These are phyloP conservation scores for Drosophila takahashii DNA, from an alignment of 1,140 invertebrate species.

Conservation along the genomic window DNA sequence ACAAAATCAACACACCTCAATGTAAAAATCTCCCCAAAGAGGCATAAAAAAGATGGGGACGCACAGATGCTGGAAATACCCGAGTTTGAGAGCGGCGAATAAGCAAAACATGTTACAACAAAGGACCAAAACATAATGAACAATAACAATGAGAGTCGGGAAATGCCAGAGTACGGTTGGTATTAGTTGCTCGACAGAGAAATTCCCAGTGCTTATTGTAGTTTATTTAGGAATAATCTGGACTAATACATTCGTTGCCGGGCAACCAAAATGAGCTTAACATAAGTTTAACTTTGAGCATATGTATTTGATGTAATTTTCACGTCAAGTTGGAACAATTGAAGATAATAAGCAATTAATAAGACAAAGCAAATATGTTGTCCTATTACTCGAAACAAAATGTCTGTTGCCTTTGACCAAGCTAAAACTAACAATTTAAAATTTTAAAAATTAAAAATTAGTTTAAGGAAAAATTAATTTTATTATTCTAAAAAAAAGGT, in stretches of 20 bases:
- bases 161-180: constrained; percentile 19
- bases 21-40: constrained; percentile 56
- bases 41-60: constrained; percentile 48
- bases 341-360: too few relatives aligned
- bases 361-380: too few relatives aligned
- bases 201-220: constrained; percentile 1
- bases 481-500: too few relatives aligned
- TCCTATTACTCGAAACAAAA: too few relatives aligned
- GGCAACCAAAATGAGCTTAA: neutral
- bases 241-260: neutral
- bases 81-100: constrained; percentile 9
- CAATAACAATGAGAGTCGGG: constrained; percentile 38
- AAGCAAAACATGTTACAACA: constrained; percentile 46
- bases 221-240: neutral
- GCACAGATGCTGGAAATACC: constrained; percentile 36
- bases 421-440: too few relatives aligned
- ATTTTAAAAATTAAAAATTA: too few relatives aligned
- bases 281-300: neutral
- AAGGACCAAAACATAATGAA: constrained; percentile 54
- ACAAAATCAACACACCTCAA: constrained; percentile 67
- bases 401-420: too few relatives aligned
- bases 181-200: constrained; percentile 17
- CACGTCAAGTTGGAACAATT: too few relatives aligned
- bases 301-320: neutral
- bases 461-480: too few relatives aligned